Evolutionary conservation across 2,797 vertebrate genomes (phyloP), one percentile per base, ranked within the genome.

Genomic region (Graptemys geographica): DNA sequence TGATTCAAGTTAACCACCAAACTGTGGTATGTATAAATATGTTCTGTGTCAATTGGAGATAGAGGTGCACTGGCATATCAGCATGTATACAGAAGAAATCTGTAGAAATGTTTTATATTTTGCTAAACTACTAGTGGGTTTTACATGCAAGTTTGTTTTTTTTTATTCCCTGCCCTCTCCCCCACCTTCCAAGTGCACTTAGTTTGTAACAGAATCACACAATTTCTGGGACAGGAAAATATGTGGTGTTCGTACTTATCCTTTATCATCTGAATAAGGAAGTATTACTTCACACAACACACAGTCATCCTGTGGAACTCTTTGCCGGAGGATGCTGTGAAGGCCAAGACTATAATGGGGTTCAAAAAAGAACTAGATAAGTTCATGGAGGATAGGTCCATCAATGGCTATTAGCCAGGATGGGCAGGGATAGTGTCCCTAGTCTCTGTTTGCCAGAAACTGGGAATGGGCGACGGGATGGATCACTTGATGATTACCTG

Each of bases 1-100:
- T 99, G 98, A 99, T 99, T 97, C 99, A 99, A 99, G 99, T 99
- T 98, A 99, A 99, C 98, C 99, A 99, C 98, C 99, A 99, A 98
- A 99, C 99, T 96, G 99, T 99, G 99, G 99, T 99, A 98, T 98
- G 99, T 98, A 98, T 98, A 96, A 97, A 90, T 98, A 97, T 96
- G 90, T 98, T 98, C 97, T 97, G 95, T 98, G 97, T 98, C 97
- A 95, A 83, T 97, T 98, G 97, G 97, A 98, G 96, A 90, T 96
- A 92, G 89, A 91, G 90, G 18, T 96, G 91, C 94, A 53, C 87
- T 96, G 93, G 93, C 93, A 95, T 92, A 59, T 93, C 81, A 94
- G 51, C 89, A 97, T 97, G 84, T 90, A 19, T 96, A 93, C 49
- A 96, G 69, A 90, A 93, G 59, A 95, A 96, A 93, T 95, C 83